phyloP scores from a whole-genome alignment of 2,888 invertebrate genomes.

The Laothoe populi region DNA sequence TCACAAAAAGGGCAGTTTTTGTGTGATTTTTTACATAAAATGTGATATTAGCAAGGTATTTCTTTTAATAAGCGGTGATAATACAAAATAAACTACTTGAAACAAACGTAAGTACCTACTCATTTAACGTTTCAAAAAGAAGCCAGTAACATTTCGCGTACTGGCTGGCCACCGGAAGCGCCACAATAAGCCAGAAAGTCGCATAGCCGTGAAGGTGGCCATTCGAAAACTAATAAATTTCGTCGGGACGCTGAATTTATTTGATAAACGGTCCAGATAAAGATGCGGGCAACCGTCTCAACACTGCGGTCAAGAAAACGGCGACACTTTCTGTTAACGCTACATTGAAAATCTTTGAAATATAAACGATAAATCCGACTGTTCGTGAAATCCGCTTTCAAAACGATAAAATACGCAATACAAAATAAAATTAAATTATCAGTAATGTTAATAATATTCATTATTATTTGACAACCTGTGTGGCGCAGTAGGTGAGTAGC shows the following conservation, averaged over 20 bases:
- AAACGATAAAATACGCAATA: too few species aligned
- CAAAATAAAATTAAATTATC: too few species aligned
- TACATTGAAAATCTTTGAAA: constrained; percentile 12
- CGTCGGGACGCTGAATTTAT: constrained; percentile 75
- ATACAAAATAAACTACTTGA: neutral
- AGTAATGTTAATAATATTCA: too few species aligned
- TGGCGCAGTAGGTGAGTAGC: too few species aligned
- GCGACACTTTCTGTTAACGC: constrained; percentile 26
- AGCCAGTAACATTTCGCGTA: constrained; percentile 59
- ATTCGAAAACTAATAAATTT: constrained; percentile 79
- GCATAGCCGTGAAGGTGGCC: constrained; percentile 65
- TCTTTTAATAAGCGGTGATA: neutral
- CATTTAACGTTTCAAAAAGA: constrained; percentile 38
- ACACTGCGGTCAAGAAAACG: constrained; percentile 60
- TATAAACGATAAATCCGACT: constrained; percentile 1
- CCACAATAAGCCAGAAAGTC: constrained; percentile 67
- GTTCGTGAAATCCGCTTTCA: too few species aligned
- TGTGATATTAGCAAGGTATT: too few species aligned
- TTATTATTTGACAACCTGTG: too few species aligned
- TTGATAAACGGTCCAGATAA: constrained; percentile 78
- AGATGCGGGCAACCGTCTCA: constrained; percentile 59
- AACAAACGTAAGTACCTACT: too few species aligned
- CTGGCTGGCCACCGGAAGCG: constrained; percentile 51
- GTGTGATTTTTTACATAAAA: neutral
- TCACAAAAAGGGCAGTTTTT: too few species aligned